phyloP scores from a whole-genome alignment of 23 tunicate genomes.

The Oikopleura dioica region DNA sequence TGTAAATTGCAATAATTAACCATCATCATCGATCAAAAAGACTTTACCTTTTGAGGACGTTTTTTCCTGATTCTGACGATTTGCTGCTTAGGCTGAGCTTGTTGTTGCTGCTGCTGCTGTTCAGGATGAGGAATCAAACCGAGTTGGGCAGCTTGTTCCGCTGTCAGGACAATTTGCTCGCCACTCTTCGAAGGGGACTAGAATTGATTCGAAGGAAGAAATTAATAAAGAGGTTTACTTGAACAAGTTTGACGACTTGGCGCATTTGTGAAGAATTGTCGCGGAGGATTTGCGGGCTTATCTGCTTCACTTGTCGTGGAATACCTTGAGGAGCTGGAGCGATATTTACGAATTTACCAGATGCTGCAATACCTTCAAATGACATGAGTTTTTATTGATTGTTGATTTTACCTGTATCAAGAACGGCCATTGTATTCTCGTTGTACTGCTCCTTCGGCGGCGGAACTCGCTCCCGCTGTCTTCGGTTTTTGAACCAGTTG shows the following conservation, averaged over 20 bases:
- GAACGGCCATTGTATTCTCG: not conserved
- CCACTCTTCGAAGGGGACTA: not conserved
- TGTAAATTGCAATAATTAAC: too few relatives aligned
- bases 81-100: too few relatives aligned
- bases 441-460: not conserved
- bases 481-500: constrained; percentile 2
- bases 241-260: constrained; percentile 7
- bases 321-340: not conserved
- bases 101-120: not conserved
- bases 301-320: not conserved
- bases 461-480: constrained; percentile 6
- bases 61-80: too few relatives aligned
- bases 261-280: not conserved
- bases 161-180: constrained; percentile 10
- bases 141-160: constrained; percentile 10
- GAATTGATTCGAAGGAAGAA: too few relatives aligned
- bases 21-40: too few relatives aligned
- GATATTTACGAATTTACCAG: constrained; percentile 6
- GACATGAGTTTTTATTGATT: not conserved
- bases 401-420: not conserved
- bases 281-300: not conserved
- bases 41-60: too few relatives aligned
- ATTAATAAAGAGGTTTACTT: too few relatives aligned
- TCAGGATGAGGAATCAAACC: not conserved
- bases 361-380: not conserved